Evolutionary conservation across 2,797 vertebrate genomes (phyloP), one percentile per base, ranked within the genome.

Genomic region (Setipinna tenuifilis): DNA sequence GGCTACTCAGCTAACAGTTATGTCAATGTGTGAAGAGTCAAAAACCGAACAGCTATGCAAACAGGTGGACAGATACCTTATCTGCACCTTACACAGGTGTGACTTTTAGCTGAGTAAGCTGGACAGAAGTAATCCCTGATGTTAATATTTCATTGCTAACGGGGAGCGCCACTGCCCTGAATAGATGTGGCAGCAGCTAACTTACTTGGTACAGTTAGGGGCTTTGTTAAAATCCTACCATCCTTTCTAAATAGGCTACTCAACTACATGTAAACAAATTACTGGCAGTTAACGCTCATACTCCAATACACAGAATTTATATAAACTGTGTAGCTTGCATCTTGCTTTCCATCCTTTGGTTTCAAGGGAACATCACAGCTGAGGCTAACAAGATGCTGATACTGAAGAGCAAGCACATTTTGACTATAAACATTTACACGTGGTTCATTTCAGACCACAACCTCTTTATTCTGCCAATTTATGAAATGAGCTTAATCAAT

Each of bases 41-140:
- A 7, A 68, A 84, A 31, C 65, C 14, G 54, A 83, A 6, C 78
- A 86, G 80, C 17, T 71, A 46, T 71, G 6, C 61, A 54, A 87
- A 75, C 57, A 83, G 41, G 82, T 80, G 35, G 9, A 61, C 81
- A 82, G 75, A 65, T 58, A 25, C 23, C n/a, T 65, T 65, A 65
- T 59, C 58, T 65, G 61, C 61, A 23, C 61, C 23, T 2, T 6
- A 6, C 57, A 2, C 61, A 5, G 10, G 61, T 11, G 57, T 59
- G 16, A 59, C 1, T 3, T 54, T 14, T 54, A 14, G 50, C 50
- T 10, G 50, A 54, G n/a, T 17, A 59, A 59, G 6, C 62, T 10
- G 23, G 17, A 16, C 35, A 31, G 14, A 71, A 71, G 25, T 65
- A 7, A 71, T 71, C 14, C 28, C 28, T 6, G 58, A 59, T 19